Percentiles rank a stretch among this genome's conserved stretches.
These are phyloP conservation scores for Colaptes auratus DNA, from an alignment of 2,113 vertebrate species.

Conservation along the genomic window DNA sequence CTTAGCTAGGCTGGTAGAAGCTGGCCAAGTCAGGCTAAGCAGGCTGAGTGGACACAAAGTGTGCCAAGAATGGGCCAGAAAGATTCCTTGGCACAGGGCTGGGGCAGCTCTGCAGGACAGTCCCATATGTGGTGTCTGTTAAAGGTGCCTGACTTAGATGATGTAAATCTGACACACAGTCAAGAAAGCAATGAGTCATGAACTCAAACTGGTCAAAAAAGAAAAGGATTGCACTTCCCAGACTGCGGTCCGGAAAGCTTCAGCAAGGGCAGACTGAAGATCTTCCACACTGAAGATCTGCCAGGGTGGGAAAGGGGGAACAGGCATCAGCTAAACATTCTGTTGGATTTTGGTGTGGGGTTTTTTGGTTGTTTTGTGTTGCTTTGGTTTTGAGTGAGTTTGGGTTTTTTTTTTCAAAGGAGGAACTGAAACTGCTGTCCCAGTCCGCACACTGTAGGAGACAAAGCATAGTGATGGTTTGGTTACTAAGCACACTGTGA, in stretches of 20 bases:
- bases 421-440: neutral
- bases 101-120: slow-evolving; percentile 14
- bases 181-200: slow-evolving; percentile 30
- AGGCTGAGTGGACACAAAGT: neutral
- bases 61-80: neutral
- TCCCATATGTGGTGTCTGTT: neutral
- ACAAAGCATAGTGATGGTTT: slow-evolving; percentile 47
- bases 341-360: neutral
- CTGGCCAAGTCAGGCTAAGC: neutral
- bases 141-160: neutral
- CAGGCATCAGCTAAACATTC: neutral
- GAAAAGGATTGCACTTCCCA: neutral
- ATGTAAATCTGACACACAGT: neutral
- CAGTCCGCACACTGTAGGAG: neutral
- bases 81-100: neutral
- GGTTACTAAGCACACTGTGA: slow-evolving; percentile 50
- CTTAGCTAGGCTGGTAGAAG: neutral
- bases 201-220: neutral
- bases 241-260: neutral
- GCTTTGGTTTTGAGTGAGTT: too few relatives aligned
- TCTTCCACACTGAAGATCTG: neutral
- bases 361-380: neutral
- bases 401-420: neutral
- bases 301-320: neutral
- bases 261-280: neutral